Percentiles rank a stretch among this genome's conserved stretches.
phyloP scores from a whole-genome alignment of 2,113 vertebrate genomes.

The Misgurnus anguillicaudatus region DNA sequence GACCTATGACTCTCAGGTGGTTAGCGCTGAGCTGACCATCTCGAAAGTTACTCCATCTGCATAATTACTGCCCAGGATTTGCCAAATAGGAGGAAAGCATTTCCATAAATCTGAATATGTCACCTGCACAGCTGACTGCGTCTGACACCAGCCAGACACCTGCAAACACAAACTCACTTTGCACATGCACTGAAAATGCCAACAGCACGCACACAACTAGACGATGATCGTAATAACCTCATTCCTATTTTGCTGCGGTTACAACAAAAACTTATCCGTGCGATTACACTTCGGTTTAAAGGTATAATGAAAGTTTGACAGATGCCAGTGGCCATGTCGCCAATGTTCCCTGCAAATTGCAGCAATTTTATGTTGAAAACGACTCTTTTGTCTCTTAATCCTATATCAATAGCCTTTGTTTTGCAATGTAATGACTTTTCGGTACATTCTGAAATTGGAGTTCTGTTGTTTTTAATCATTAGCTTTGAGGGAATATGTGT shows the following conservation, averaged over 20 bases:
- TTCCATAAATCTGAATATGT: conserved; percentile 76
- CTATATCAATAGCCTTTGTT: not conserved
- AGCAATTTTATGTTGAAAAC: not conserved
- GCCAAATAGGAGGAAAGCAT: conserved; percentile 66
- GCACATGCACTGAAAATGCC: conserved; percentile 22
- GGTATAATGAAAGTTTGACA: not conserved
- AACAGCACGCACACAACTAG: not conserved
- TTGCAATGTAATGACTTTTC: not conserved
- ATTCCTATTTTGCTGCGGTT: not conserved
- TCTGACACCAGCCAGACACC: conserved; percentile 61
- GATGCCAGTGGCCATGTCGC: not conserved
- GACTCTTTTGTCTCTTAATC: not conserved
- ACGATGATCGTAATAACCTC: not conserved
- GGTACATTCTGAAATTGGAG: too few relatives aligned
- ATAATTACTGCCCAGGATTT: conserved; percentile 66
- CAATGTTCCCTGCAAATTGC: not conserved
- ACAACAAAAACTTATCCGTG: not conserved
- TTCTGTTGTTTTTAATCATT: too few relatives aligned
- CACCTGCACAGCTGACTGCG: conserved; percentile 61
- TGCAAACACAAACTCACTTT: conserved; percentile 26
- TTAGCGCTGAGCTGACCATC: conserved; percentile 54
- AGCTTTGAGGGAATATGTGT: too few relatives aligned
- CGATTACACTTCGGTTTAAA: not conserved
- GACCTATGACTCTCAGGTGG: conserved; percentile 60
- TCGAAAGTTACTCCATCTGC: conserved; percentile 59